phyloP scores from a whole-genome alignment of 1,140 invertebrate species.

The Drosophila sucinea region DNA sequence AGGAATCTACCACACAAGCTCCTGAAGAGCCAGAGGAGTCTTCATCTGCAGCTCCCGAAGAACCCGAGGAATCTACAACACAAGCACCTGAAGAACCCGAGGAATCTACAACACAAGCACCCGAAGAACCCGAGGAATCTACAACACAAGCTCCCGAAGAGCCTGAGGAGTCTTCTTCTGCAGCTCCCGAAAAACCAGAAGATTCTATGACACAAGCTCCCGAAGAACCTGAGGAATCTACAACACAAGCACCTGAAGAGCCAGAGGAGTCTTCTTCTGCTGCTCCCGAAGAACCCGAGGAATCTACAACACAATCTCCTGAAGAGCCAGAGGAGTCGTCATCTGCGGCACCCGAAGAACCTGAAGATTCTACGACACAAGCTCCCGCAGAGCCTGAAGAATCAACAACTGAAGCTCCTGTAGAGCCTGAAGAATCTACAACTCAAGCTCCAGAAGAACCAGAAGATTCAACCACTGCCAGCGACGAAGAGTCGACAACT shows the following conservation, averaged over 20 bases:
- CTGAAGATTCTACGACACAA: background rate
- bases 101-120: background rate
- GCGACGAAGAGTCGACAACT: constrained; percentile 19
- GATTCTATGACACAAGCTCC: background rate
- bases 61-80: constrained; percentile 3
- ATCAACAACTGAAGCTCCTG: constrained; percentile 2
- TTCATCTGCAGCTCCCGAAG: background rate
- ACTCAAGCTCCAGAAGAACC: constrained; percentile 12
- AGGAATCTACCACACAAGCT: constrained; percentile 12
- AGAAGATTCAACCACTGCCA: background rate
- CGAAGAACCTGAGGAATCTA: background rate
- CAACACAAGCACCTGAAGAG: background rate
- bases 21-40: constrained; percentile 9
- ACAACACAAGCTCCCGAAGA: background rate
- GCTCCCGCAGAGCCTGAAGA: background rate
- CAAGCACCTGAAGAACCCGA: background rate
- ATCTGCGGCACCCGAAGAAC: background rate
- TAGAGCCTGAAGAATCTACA: constrained; percentile 13
- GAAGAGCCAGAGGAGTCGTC: constrained; percentile 1
- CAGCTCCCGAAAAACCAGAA: background rate
- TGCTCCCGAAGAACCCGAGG: background rate
- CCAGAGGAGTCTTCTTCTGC: background rate
- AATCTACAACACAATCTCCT: background rate
- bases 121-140: background rate
- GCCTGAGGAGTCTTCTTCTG: background rate